Evolutionary conservation across 2,797 vertebrate genomes (phyloP).

Genomic region (Pangasius larnaudii): DNA sequence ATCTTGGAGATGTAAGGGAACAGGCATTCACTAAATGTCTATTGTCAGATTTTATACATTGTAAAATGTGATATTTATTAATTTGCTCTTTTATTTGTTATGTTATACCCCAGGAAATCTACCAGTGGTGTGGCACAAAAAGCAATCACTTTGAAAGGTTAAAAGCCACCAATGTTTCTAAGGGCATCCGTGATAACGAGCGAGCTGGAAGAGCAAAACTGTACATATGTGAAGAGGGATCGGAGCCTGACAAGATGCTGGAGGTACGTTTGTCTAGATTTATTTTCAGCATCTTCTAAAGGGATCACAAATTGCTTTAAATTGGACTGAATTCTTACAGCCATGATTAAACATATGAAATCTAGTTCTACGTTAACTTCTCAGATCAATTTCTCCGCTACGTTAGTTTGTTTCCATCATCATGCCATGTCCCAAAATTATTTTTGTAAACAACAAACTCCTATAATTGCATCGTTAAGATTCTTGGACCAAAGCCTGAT

Average conservation of each 20-base stretch:
- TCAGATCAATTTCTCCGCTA: background rate
- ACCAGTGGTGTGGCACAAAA: constrained; percentile 85
- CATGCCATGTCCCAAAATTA: background rate
- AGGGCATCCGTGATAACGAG: constrained; percentile 86
- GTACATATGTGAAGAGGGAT: constrained; percentile 64
- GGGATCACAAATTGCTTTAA: background rate
- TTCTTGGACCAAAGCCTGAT: constrained; percentile 70
- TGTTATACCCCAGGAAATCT: constrained; percentile 75
- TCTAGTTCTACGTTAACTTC: background rate
- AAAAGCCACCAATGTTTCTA: constrained; percentile 85
- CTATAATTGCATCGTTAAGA: constrained; percentile 51
- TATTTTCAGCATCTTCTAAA: background rate
- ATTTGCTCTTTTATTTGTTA: background rate
- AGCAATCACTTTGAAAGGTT: constrained; percentile 84
- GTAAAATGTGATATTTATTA: too few species aligned
- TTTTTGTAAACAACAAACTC: background rate
- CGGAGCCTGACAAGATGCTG: constrained; percentile 64
- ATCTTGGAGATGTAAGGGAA: constrained; percentile 66
- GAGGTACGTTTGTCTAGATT: constrained; percentile 53
- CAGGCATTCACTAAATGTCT: background rate
- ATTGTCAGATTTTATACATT: background rate
- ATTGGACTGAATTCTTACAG: background rate
- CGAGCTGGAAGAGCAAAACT: constrained; percentile 79
- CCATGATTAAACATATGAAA: background rate
- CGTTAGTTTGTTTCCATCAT: background rate